Evolutionary conservation across 35 echinoderm and acorn worm species (phyloP).

Genomic region (Strongylocentrotus purpuratus): DNA sequence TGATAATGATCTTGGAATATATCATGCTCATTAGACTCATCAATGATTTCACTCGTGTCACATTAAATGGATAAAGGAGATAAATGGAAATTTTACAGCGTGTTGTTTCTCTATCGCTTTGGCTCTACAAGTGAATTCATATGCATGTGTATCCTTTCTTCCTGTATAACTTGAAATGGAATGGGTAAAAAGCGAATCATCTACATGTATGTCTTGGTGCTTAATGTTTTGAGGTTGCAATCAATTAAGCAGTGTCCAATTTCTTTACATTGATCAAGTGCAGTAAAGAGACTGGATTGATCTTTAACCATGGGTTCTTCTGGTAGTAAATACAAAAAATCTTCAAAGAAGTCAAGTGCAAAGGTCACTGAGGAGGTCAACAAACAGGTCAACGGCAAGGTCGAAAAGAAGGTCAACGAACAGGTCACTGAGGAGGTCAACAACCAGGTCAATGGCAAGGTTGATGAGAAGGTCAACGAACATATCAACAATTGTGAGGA

Average conservation of each 20-base stretch:
- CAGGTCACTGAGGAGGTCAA: neutral
- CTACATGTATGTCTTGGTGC: neutral
- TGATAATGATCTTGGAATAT: neutral
- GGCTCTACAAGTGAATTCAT: neutral
- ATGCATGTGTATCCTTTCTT: neutral
- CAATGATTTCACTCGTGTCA: neutral
- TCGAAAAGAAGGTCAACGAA: neutral
- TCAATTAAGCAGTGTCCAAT: neutral
- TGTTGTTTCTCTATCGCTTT: neutral
- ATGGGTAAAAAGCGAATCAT: neutral
- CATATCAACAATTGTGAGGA: slow-evolving; percentile 3
- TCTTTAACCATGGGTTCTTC: neutral
- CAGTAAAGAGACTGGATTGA: neutral
- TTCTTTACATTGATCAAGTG: neutral
- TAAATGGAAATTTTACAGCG: neutral
- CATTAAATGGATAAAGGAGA: neutral
- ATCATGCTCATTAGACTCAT: neutral
- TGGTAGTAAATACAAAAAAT: slow-evolving; percentile 15
- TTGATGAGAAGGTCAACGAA: neutral
- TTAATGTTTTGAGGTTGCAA: neutral
- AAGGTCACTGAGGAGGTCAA: neutral
- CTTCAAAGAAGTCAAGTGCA: neutral
- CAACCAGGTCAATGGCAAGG: slow-evolving; percentile 4
- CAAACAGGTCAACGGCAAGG: neutral
- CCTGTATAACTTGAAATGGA: neutral